Percentiles rank a stretch among this genome's conserved stretches.
These are phyloP conservation scores for Squalus acanthias DNA, from an alignment of 2,797 vertebrate genomes.

Conservation along the genomic window DNA sequence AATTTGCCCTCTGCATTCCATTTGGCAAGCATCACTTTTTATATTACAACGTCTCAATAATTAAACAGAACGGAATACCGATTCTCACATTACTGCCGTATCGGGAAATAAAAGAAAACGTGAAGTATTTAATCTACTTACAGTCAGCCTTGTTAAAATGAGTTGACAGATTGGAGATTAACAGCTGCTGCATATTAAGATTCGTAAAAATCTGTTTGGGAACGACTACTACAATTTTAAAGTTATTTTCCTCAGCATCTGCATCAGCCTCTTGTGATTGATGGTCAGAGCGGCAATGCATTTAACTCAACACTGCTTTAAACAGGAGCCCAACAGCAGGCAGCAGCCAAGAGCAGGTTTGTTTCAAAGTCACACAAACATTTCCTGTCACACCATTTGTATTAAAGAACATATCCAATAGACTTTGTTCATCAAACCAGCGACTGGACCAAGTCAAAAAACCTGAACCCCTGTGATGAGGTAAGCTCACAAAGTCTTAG, in stretches of 20 bases:
- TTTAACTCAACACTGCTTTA: not conserved
- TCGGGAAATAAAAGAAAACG: conserved; percentile 15
- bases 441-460: not conserved
- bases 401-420: not conserved
- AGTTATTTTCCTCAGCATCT: conserved; percentile 6
- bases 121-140: conserved; percentile 16
- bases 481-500: not conserved
- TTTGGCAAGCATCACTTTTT: conserved; percentile 2
- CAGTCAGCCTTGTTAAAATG: conserved; percentile 12
- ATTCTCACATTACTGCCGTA: conserved; percentile 2
- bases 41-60: not conserved
- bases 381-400: not conserved
- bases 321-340: not conserved
- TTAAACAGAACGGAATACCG: not conserved
- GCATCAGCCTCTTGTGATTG: not conserved
- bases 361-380: not conserved
- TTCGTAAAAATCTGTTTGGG: not conserved
- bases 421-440: not conserved
- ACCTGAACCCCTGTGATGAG: not conserved
- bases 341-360: not conserved
- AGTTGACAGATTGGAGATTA: conserved; percentile 31
- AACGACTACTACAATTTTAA: not conserved
- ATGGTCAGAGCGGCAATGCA: not conserved
- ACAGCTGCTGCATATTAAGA: conserved; percentile 14
- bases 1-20: conserved; percentile 15